These are phyloP conservation scores for Anticlea derivata DNA, from an alignment of 2,888 invertebrate species.

Conservation along the genomic window DNA sequence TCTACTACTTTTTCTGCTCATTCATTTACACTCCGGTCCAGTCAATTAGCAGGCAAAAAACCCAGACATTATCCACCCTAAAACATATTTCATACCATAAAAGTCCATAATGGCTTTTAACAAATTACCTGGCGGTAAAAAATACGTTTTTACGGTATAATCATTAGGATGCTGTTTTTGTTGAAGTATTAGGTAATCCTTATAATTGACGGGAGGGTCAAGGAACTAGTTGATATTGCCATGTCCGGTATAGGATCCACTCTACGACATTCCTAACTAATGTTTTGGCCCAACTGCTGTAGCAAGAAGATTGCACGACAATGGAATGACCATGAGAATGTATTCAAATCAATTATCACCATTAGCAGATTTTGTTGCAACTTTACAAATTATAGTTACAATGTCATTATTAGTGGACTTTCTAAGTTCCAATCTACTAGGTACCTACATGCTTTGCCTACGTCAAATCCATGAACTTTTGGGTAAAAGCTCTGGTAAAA, in stretches of 20 bases:
- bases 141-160: conserved; percentile 45
- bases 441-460: no score
- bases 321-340: conserved; percentile 6
- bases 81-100: conserved; percentile 36
- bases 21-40: conserved; percentile 33
- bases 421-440: conserved; percentile 8
- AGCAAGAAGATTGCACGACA: conserved; percentile 29
- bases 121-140: conserved; percentile 36
- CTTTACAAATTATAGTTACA: conserved; percentile 2
- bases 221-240: conserved; percentile 59
- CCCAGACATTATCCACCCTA: conserved; percentile 32
- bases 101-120: conserved; percentile 34
- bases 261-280: conserved; percentile 30
- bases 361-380: conserved; percentile 2
- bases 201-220: conserved; percentile 53
- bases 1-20: conserved; percentile 28
- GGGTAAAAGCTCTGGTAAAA: conserved; percentile 43
- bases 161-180: conserved; percentile 48
- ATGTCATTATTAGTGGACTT: conserved; percentile 1
- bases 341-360: conserved; percentile 6
- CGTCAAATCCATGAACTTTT: conserved; percentile 44
- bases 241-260: conserved; percentile 59
- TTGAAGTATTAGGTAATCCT: conserved; percentile 46
- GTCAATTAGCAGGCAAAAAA: conserved; percentile 38
- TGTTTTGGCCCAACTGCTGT: conserved; percentile 39